phyloP scores from a whole-genome alignment of 2,113 vertebrate genomes.

The Nothobranchius furzeri region DNA sequence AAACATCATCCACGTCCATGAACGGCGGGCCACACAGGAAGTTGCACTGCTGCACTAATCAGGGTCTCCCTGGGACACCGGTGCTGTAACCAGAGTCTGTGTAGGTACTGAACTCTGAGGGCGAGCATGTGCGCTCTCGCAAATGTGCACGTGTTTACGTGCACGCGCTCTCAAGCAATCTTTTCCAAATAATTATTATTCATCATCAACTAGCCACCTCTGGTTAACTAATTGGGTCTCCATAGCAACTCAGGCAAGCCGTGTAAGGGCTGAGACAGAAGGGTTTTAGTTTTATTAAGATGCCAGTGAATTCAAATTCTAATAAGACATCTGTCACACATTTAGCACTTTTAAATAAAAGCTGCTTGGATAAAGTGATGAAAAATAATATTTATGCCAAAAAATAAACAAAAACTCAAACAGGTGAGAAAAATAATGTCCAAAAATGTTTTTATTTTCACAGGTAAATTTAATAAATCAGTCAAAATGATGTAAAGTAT shows the following conservation, averaged over 20 bases:
- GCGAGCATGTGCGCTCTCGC: slow-evolving; percentile 19
- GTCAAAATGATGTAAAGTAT: slow-evolving; percentile 19
- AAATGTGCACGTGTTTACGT: slow-evolving; percentile 1
- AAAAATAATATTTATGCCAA: slow-evolving; percentile 4
- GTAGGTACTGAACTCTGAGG: slow-evolving; percentile 39
- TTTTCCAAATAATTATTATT: slow-evolving; percentile 50
- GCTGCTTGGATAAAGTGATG: not conserved
- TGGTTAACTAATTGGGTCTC: slow-evolving; percentile 63
- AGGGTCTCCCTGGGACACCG: slow-evolving; percentile 68
- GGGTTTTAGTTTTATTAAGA: slow-evolving; percentile 28
- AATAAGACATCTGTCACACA: slow-evolving; percentile 51
- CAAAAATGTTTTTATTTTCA: not conserved
- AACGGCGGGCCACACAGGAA: slow-evolving; percentile 79
- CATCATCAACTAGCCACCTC: slow-evolving; percentile 63
- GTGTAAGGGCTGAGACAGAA: not conserved
- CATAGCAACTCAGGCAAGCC: slow-evolving; percentile 57
- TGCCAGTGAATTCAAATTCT: slow-evolving; percentile 35
- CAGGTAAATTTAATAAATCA: slow-evolving; percentile 21
- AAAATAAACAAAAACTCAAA: slow-evolving; percentile 12
- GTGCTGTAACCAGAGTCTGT: slow-evolving; percentile 65
- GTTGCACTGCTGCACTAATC: slow-evolving; percentile 73
- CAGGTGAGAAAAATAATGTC: not conserved
- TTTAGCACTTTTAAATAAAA: slow-evolving; percentile 24
- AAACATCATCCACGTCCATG: slow-evolving; percentile 56
- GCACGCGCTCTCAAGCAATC: not conserved